Conservation (phyloP, 2,113 vertebrate genomes). For the Xenopus laevis region DNA sequence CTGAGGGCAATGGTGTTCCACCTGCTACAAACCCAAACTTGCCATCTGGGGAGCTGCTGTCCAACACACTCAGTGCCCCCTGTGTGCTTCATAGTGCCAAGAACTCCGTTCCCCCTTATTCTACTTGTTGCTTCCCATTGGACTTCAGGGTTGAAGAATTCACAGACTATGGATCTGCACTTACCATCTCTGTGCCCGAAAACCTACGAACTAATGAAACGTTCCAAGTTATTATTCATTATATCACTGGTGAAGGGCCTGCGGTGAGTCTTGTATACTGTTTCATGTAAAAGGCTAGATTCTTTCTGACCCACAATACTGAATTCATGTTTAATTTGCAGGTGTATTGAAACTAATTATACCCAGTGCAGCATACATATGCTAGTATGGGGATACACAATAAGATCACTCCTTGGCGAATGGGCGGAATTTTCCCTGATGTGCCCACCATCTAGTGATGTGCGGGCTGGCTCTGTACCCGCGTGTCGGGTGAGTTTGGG, state of each 20-base stretch:
- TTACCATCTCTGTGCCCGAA: conserved; percentile 75
- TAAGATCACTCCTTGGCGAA: too few relatives aligned
- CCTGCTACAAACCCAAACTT: conserved; percentile 54
- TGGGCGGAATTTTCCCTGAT: too few relatives aligned
- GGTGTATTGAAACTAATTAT: too few relatives aligned
- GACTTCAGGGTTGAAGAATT: conserved; percentile 80
- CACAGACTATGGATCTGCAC: conserved; percentile 85
- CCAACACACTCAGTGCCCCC: neutral
- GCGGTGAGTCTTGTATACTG: conserved; percentile 70
- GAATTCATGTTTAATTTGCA: too few relatives aligned
- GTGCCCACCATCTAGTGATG: too few relatives aligned
- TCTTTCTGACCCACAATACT: too few relatives aligned
- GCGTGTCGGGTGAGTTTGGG: too few relatives aligned
- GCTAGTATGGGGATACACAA: too few relatives aligned
- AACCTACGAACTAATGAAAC: conserved; percentile 64
- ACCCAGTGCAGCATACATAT: too few relatives aligned
- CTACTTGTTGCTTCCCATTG: conserved; percentile 63
- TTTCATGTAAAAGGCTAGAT: too few relatives aligned
- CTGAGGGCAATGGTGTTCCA: conserved; percentile 43
- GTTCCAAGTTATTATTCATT: conserved; percentile 83
- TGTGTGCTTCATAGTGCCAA: conserved; percentile 19
- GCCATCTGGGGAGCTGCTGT: neutral
- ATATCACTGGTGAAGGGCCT: conserved; percentile 85
- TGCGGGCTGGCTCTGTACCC: too few relatives aligned
- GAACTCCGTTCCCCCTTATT: conserved; percentile 48